Percentiles rank a stretch among this genome's conserved stretches.
These are phyloP conservation scores for Hiodon alosoides DNA, from an alignment of 2,113 vertebrate genomes.

Conservation along the genomic window DNA sequence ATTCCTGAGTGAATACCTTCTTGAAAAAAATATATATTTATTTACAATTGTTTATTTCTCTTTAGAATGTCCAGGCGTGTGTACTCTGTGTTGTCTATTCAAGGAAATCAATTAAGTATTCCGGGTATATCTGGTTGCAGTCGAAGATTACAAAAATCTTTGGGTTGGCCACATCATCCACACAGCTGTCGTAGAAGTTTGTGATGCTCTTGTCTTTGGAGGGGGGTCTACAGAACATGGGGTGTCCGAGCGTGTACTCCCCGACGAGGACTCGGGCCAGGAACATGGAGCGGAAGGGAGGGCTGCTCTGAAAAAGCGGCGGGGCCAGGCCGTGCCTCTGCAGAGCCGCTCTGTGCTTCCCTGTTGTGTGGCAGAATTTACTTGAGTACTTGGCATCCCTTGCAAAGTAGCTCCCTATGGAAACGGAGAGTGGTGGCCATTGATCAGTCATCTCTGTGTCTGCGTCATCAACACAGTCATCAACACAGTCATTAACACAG, in stretches of 20 bases:
- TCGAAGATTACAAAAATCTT: conserved; percentile 96
- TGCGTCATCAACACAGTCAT: too few species aligned
- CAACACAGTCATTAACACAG: too few species aligned
- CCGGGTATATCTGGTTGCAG: conserved; percentile 94
- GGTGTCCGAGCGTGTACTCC: conserved; percentile 79
- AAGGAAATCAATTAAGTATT: conserved; percentile 90
- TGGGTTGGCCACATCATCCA: conserved; percentile 86
- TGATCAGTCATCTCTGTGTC: background rate
- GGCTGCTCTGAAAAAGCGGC: conserved; percentile 59
- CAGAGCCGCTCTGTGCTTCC: conserved; percentile 78
- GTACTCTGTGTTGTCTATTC: conserved; percentile 45
- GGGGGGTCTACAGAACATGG: conserved; percentile 83
- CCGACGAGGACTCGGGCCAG: conserved; percentile 88
- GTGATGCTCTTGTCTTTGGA: conserved; percentile 88
- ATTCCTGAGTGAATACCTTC: too few species aligned
- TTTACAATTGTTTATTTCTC: too few species aligned
- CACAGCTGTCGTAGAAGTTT: conserved; percentile 93
- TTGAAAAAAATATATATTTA: too few species aligned
- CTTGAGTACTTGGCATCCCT: conserved; percentile 87
- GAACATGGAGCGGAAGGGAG: conserved; percentile 82
- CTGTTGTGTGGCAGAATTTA: conserved; percentile 85
- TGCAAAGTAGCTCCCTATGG: conserved; percentile 89
- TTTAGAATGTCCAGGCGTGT: too few species aligned
- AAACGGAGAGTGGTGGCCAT: background rate
- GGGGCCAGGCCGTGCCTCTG: conserved; percentile 61